Evolutionary conservation across 2,888 invertebrate genomes (phyloP).

Genomic region (Agonum fuliginosum): DNA sequence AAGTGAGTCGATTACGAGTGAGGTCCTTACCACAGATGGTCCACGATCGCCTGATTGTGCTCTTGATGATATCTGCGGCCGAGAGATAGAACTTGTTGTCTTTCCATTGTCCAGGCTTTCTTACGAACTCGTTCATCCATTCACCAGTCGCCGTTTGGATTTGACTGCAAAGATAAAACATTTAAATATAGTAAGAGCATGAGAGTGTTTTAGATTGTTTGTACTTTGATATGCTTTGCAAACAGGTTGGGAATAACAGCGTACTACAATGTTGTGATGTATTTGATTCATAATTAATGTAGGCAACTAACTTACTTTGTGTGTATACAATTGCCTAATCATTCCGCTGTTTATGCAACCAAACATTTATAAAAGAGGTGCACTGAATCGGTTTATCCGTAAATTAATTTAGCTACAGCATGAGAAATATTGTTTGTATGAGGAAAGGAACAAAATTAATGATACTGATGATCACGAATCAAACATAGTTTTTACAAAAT

Average conservation of each 20-base stretch:
- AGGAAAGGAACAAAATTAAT: no score
- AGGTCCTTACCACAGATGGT: constrained; percentile 80
- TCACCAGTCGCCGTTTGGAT: constrained; percentile 81
- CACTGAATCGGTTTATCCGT: no score
- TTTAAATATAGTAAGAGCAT: not conserved
- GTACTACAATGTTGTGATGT: not conserved
- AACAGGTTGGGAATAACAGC: no score
- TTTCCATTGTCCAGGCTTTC: constrained; percentile 74
- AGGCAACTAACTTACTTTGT: not conserved
- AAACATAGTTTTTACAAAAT: no score
- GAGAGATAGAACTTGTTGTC: constrained; percentile 74
- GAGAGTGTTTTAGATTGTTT: no score
- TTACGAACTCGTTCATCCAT: constrained; percentile 80
- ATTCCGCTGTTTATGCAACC: not conserved
- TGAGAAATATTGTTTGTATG: no score
- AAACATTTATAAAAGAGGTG: no score
- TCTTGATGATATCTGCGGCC: constrained; percentile 79
- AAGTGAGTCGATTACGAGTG: constrained; percentile 43
- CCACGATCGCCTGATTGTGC: constrained; percentile 82
- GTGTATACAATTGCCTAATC: constrained; percentile 5
- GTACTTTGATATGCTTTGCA: constrained; percentile 35
- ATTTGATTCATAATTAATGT: not conserved
- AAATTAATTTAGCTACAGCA: no score
- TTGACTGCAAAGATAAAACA: constrained; percentile 76
- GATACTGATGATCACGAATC: no score